Evolutionary conservation across 1,140 invertebrate species (phyloP).

Genomic region (Hylaeus anthracinus): DNA sequence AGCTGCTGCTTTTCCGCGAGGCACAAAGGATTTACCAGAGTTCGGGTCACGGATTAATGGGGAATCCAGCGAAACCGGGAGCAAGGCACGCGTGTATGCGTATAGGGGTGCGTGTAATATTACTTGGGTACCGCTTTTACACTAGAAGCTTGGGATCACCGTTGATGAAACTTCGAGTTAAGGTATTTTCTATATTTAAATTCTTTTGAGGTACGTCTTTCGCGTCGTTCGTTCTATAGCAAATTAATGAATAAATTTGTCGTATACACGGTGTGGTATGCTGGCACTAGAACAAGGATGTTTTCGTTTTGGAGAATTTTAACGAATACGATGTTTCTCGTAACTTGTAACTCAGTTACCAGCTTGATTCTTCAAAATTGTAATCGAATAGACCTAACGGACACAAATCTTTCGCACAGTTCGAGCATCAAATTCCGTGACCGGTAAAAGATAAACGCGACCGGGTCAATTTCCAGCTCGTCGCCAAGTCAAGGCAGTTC

Average conservation of each 20-base stretch:
- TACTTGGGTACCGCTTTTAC: neutral
- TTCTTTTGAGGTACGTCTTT: neutral
- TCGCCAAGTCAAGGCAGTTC: slow-evolving; percentile 33
- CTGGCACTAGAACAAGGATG: no score
- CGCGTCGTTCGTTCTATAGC: no score
- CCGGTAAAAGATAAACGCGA: slow-evolving; percentile 36
- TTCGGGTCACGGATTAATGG: slow-evolving; percentile 61
- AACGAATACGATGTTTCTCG: no score
- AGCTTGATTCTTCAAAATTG: no score
- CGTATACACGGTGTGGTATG: no score
- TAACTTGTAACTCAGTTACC: no score
- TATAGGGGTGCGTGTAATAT: neutral
- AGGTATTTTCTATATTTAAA: neutral
- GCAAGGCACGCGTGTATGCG: neutral
- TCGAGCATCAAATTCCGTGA: neutral
- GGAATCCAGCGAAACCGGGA: slow-evolving; percentile 24
- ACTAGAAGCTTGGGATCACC: neutral
- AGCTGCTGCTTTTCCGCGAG: slow-evolving; percentile 32
- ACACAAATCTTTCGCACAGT: no score
- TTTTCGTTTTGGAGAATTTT: no score
- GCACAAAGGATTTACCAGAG: slow-evolving; percentile 57
- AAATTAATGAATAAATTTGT: no score
- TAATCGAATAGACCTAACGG: no score
- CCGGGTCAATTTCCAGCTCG: slow-evolving; percentile 31
- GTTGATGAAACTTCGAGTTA: neutral